phyloP scores from a whole-genome alignment of 2,888 invertebrate genomes.

The Bibio marci region DNA sequence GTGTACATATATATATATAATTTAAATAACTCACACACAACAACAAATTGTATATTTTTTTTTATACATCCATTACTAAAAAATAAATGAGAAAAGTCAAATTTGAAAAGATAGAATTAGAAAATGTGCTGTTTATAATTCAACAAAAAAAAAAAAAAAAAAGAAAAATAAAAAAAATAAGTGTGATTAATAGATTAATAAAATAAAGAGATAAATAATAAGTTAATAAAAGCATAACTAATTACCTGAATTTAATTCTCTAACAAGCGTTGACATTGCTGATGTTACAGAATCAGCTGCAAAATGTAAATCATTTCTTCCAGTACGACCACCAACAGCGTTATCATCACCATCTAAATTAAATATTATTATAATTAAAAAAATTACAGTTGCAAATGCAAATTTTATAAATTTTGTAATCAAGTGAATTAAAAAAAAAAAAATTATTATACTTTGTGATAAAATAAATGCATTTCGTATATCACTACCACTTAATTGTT shows the following conservation, averaged over 20 bases:
- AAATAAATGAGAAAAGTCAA: too few species aligned
- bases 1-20: too few species aligned
- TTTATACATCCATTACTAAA: too few species aligned
- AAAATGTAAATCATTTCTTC: slow-evolving; percentile 67
- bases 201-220: slow-evolving; percentile 1
- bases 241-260: slow-evolving; percentile 86
- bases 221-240: slow-evolving; percentile 13
- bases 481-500: neutral
- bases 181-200: neutral
- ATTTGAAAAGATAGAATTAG: too few species aligned
- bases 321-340: slow-evolving; percentile 13
- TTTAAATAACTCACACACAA: too few species aligned
- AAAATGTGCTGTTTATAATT: too few species aligned
- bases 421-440: too few species aligned
- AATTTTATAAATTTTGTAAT: too few species aligned
- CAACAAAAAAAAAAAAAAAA: neutral
- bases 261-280: slow-evolving; percentile 93
- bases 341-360: too few species aligned
- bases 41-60: too few species aligned
- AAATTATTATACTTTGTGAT: neutral
- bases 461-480: neutral
- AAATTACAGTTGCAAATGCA: too few species aligned
- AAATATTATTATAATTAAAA: too few species aligned
- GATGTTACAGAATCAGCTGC: slow-evolving; percentile 96
- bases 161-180: slow-evolving; percentile 1